These are phyloP conservation scores for Rachycentron canadum DNA, from an alignment of 2,797 vertebrate genomes.

Conservation along the genomic window DNA sequence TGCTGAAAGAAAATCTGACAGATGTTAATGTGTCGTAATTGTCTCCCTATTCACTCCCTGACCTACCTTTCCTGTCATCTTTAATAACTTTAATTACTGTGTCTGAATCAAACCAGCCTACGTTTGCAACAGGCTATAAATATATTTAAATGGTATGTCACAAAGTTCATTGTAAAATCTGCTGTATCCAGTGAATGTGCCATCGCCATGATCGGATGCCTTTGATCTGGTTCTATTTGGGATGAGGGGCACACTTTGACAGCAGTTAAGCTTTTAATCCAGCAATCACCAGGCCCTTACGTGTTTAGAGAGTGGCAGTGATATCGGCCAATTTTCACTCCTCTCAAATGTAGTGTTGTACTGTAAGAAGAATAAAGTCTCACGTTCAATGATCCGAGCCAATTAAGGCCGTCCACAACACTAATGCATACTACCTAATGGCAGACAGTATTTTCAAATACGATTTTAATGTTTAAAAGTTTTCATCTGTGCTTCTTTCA, in stretches of 20 bases:
- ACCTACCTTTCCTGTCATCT: conserved; percentile 49
- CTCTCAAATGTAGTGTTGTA: conserved; percentile 15
- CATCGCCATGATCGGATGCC: conserved; percentile 37
- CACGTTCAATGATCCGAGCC: conserved; percentile 2
- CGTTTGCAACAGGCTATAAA: conserved; percentile 45
- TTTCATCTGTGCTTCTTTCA: not conserved
- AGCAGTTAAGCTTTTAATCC: conserved; percentile 72
- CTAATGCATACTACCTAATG: conserved; percentile 2
- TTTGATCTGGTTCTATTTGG: conserved; percentile 69
- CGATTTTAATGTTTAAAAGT: not conserved
- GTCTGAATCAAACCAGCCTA: conserved; percentile 38
- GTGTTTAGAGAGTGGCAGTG: conserved; percentile 31
- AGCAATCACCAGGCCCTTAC: conserved; percentile 45
- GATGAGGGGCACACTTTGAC: conserved; percentile 46
- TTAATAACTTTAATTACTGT: conserved; percentile 51
- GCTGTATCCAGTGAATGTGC: conserved; percentile 50
- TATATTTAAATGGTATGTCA: conserved; percentile 59
- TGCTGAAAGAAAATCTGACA: conserved; percentile 31
- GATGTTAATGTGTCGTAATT: conserved; percentile 49
- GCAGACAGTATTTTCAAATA: not conserved
- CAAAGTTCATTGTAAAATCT: conserved; percentile 53
- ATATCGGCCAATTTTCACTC: conserved; percentile 20
- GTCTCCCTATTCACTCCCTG: conserved; percentile 28
- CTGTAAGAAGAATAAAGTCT: conserved; percentile 19
- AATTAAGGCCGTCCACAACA: not conserved